Base-by-base conservation (phyloP, 2,113 vertebrate genomes). In the Seriola aureovittata region DNA sequence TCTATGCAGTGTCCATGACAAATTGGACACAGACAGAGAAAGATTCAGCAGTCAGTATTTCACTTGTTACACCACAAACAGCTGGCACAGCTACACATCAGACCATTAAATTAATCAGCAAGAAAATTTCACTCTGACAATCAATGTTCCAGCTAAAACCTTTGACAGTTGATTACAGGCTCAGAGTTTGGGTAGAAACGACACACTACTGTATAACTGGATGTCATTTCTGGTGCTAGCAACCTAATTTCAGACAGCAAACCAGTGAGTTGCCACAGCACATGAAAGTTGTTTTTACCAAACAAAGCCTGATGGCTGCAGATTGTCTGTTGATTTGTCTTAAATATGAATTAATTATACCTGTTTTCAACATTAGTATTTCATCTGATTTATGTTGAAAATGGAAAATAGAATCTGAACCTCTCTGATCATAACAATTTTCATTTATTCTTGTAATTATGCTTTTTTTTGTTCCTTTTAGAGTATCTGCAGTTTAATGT, bases 41-140 rank as follows among this genome's bases (percentile, higher is more conserved):
- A 21, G 44, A 67, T 48, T 66, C 4, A n/a, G 38, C 73, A 75
- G 50, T 42, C 32, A 44, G 1, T 14, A n/a, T 75, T 62, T 71
- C 36, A 65, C 23, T 36, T 40, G 8, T 4, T 21, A 6, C 23
- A 50, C 46, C 50, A 3, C 40, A 55, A 71, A 79, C 38, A 57
- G 19, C 48, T 46, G 57, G 36, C 50, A 52, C 29, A 32, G 69
- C 52, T 23, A 64, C n/a, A 54, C 65, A 25, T 63, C 63, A 60
- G n/a, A 16, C 19, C 52, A 21, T 19, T 67, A 11, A 75, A 80
- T 60, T 60, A 36, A 71, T 29, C 21, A 40, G 34, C 29, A 9
- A n/a, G 48, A 44, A 46, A 12, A 7, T 25, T 66, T 36, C 34
- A 46, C 36, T 46, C 57, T 62, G 0, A 52, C 3, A 11, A 10